Base-by-base conservation (phyloP, 2,797 vertebrate genomes). In the Gastrophryne carolinensis region DNA sequence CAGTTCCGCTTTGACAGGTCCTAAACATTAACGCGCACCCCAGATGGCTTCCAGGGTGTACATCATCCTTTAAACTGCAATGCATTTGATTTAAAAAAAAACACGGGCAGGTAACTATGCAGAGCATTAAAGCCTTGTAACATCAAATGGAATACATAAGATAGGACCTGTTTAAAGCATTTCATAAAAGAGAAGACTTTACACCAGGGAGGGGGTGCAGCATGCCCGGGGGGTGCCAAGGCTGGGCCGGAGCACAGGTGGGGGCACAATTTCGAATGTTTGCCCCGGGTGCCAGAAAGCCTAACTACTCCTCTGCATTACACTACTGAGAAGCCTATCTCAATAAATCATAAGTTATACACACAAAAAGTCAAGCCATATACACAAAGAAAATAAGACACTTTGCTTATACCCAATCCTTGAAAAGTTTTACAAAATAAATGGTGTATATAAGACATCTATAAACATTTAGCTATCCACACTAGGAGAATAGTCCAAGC, bases 41-140 rank as follows among this genome's bases (percentile, higher is more conserved):
- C 49, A 15, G 9, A 54, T 53, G 65, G 49, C 50, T 49, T 32
- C 34, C 34, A 26, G 49, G 65, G 49, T 54, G 23, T 10, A 23
- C 3, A 17, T 15, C 54, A 50, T 53, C 65, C 65, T 67, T 53
- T 67, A 53, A 54, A 67, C 15, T 8, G 26, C 32, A 8, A 32
- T 17, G 23, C 44, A 34, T 30, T 23, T 23, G n/a, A n/a, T n/a
- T n/a, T n/a, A n/a, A n/a, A n/a, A n/a, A n/a, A n/a, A n/a, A n/a
- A n/a, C n/a, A 35, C 52, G 15, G 65, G 54, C 65, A 67, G 50
- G 65, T 67, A 54, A 44, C 39, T n/a, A 37, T 9, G 13, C 23
- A 9, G n/a, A 53, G 17, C 54, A 15, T 37, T 13, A 15, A 53
- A 35, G 29, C 17, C 3, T 21, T 24, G 32, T 67, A 52, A n/a